Evolutionary conservation across 1,140 invertebrate genomes (phyloP), one percentile per base, ranked within the genome.

Genomic region (Chionoecetes opilio): DNA sequence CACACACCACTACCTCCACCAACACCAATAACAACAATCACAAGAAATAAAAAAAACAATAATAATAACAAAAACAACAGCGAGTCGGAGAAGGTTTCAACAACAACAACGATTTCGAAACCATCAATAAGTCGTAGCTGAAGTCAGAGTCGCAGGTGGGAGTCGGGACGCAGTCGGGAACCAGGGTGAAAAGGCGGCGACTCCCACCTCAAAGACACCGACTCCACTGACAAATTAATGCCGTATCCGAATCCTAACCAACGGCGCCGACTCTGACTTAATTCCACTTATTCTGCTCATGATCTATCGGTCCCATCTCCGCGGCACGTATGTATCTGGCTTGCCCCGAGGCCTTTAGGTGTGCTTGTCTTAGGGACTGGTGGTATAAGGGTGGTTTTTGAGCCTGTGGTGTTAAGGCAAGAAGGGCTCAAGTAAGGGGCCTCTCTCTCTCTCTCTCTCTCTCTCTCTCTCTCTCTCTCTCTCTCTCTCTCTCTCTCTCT

Each of bases 221-320:
- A 21, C 93, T 26, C 85, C 53, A 93, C 93, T 93, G 93, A 93
- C 93, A 93, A 93, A 93, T 93, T 93, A 93, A 93, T 93, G 93
- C 46, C 93, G n/a, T 32, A 17, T 89, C 93, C 86, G 41, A 3
- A 82, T 88, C 35, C 46, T 89, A 32, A 86, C 14, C 85, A 6
- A 21, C 46, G 93, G 21, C 93, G 26, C 53, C 53, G 85, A 35
- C 93, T 88, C 82, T 37, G 86, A 75, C 86, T n/a, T 75, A 32
- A 75, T 41, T 26, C n/a, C 63, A 75, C n/a, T 6, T 75, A 75
- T 75, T n/a, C 63, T 75, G 6, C 1, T 26, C 63, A 75, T 75
- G 63, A 75, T 75, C 63, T 75, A 21, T 75, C 63, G n/a, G 21
- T 26, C 63, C 21, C 11, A 75, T 75, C 63, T 11, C 21, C 63